A percentile compares a stretch with the other conserved stretches of the same genome.
phyloP scores from a whole-genome alignment of 2,797 vertebrate genomes.

The Tachyglossus aculeatus region DNA sequence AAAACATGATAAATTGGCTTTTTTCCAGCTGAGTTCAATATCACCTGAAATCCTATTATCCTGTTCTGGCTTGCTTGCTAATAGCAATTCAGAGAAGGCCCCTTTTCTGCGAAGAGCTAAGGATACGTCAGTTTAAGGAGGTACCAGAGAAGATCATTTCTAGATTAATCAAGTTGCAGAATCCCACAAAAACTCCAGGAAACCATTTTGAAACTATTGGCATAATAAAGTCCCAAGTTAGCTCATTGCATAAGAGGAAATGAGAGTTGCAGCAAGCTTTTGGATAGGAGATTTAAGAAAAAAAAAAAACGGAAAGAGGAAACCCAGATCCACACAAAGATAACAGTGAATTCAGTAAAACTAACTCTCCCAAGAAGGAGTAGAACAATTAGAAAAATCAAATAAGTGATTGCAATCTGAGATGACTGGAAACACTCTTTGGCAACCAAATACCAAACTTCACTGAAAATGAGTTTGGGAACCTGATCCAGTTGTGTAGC shows the following conservation, averaged over 20 bases:
- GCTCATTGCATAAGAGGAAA: conserved; percentile 39
- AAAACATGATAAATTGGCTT: background rate
- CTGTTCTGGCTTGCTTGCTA: background rate
- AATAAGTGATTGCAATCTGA: background rate
- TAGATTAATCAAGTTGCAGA: conserved; percentile 32
- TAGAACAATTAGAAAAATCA: background rate
- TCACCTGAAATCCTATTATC: background rate
- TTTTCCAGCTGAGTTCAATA: background rate
- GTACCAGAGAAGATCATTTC: conserved; percentile 17
- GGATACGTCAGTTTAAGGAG: conserved; percentile 22
- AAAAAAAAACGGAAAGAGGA: conserved; percentile 32
- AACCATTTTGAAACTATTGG: conserved; percentile 47
- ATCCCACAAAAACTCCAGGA: conserved; percentile 37
- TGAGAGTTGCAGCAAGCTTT: conserved; percentile 49
- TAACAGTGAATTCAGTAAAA: conserved; percentile 48
- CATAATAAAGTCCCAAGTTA: conserved; percentile 34
- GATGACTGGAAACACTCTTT: background rate
- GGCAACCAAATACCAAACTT: background rate
- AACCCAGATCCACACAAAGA: conserved; percentile 51
- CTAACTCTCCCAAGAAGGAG: conserved; percentile 18
- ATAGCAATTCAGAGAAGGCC: background rate
- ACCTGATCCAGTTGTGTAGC: background rate
- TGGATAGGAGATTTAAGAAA: conserved; percentile 45
- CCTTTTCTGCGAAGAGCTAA: background rate
- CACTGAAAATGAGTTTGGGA: background rate